Evolutionary conservation across 2,888 invertebrate species (phyloP), one percentile per base, ranked within the genome.

Genomic region (Altica lythri): DNA sequence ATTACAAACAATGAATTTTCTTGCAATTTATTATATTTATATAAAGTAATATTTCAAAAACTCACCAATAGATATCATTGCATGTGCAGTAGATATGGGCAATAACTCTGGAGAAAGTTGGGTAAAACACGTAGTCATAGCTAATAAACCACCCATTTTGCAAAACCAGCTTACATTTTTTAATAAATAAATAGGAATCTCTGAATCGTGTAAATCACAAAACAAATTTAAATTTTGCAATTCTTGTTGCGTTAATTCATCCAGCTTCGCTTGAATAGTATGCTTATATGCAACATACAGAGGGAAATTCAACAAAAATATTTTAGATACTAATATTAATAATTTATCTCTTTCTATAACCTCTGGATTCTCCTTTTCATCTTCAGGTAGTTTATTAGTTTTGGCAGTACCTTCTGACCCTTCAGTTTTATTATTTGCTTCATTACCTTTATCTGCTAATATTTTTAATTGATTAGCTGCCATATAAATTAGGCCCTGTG

Each of bases 81-180:
- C 88, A 81, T 95, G 95, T 9, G 95, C 95, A 74, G 93, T 87
- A 38, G 90, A 88, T 61, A 94, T 84, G 0, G 95, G 92, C 67
- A 96, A 79, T 42, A 84, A 82, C 38, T 83, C 82, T 34, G 92
- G 88, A 61, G 83, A 81, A 37, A 87, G 81, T 74, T 83, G 80
- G 66, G 91, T 90, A 77, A 95, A 94, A 73, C 93, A 92, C 48
- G 86, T 81, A 19, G 89, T 88, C 86, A 95, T 90, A 25, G 92
- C 87, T 71, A 89, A 86, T 55, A 95, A 86, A 18, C 95, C 95
- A 55, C 92, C 92, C 61, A 88, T 84, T 75, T 94, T 93, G 77
- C 95, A 95, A 78, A 95, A 95, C 69, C 92, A 83, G 67, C 90
- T 90, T n/a, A 95, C 94, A 78, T 95, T 95, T 51, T 93, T 84